Base-by-base conservation (phyloP, 2,888 invertebrate species). In the Dichetophora obliterata region DNA sequence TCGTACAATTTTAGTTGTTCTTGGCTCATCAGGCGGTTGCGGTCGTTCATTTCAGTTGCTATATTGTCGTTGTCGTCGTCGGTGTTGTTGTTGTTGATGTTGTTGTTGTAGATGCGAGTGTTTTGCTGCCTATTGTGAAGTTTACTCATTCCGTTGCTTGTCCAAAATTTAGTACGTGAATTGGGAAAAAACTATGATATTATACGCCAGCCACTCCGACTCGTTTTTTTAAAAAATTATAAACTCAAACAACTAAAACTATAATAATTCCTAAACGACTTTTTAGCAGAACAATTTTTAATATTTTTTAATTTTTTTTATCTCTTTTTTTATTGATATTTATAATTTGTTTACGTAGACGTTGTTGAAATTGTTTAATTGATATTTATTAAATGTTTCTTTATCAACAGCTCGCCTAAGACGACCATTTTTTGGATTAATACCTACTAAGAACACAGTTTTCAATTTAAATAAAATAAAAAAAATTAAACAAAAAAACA, bases 401-500 rank as follows among this genome's bases (percentile, higher is more conserved):
- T 37, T 65, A 74, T 31, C 52, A 65, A 66, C 74, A 74, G 74
- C 74, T 74, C 65, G 65, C 74, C 54, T 65, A 77, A 76, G 75
- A 75, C 66, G 76, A 71, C 75, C 66, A 75, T 65, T 71, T 66
- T 68, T 77, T 66, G 75, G 75, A 70, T 75, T 76, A 61, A 72
- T 76, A 71, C 66, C 70, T 52, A 78, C 70, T 52, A 78, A 76
- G 48, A 75, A 65, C 4, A 59, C 43, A 73, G 27, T 43, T 54
- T 65, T 37, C 66, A 65, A 65, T 69, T 65, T 16, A 54, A 71
- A 77, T 24, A 69, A 74, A 76, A 75, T 77, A 65, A 78, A 65
- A 78, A 77, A 76, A 69, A 74, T 75, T 37, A 52, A 69, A 34
- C 79, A 77, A 82, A 80, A 82, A 83, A 78, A 80, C 75, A 78